Evolutionary conservation across 2,113 vertebrate species (phyloP).

Genomic region (Clarias gariepinus): DNA sequence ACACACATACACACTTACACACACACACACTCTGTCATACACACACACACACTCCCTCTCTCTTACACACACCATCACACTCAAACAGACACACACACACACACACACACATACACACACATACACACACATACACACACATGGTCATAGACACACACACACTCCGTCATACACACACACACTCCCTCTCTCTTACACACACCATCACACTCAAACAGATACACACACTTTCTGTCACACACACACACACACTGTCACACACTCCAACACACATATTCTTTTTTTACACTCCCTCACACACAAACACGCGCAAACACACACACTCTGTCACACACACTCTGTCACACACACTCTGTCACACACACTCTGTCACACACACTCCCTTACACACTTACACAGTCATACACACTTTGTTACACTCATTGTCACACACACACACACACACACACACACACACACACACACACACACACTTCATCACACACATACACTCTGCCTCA

Average conservation of each 20-base stretch:
- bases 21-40: too few species aligned
- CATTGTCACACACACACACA: neutral
- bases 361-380: too few species aligned
- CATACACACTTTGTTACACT: neutral
- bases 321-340: too few species aligned
- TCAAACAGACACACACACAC: neutral
- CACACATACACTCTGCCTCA: too few species aligned
- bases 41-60: neutral
- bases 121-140: neutral
- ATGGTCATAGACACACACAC: neutral
- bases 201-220: neutral
- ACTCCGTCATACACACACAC: neutral
- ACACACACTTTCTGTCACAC: neutral
- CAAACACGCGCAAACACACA: too few species aligned
- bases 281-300: too few species aligned
- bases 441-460: neutral
- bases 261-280: too few species aligned
- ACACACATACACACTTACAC: too few species aligned
- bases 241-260: too few species aligned
- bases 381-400: too few species aligned
- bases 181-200: neutral
- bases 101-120: neutral
- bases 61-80: neutral
- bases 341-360: too few species aligned
- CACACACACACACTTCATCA: neutral